Conservation (phyloP, 2,113 vertebrate genomes). For the Eptesicus fuscus region DNA sequence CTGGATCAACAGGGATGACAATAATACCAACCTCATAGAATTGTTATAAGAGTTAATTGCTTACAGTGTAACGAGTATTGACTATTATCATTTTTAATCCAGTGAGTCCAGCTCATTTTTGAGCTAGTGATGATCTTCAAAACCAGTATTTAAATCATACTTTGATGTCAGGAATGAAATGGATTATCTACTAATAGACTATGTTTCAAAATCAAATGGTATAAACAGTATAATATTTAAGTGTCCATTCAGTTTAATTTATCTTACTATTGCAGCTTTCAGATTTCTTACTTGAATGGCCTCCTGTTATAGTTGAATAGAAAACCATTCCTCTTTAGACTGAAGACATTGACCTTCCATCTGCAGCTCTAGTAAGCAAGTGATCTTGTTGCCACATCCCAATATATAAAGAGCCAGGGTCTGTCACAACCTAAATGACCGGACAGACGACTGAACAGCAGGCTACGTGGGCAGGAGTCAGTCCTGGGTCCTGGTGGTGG, state of each 20-base stretch:
- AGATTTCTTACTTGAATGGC: slow-evolving; percentile 15
- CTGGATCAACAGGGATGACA: not conserved
- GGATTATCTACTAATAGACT: not conserved
- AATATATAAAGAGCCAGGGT: not conserved
- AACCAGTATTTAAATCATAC: not conserved
- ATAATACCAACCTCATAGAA: not conserved
- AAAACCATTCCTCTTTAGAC: not conserved
- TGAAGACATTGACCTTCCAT: not conserved
- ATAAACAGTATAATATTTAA: not conserved
- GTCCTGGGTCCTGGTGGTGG: too few relatives aligned
- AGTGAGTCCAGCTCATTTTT: not conserved
- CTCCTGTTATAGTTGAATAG: not conserved
- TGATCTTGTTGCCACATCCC: not conserved
- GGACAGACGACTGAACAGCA: too few relatives aligned
- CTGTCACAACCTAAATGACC: too few relatives aligned
- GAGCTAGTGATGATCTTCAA: slow-evolving; percentile 17
- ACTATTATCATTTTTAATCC: not conserved
- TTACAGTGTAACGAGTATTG: not conserved
- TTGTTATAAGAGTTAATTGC: not conserved
- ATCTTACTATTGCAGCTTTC: not conserved
- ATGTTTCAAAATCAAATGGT: not conserved
- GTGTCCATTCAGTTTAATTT: not conserved
- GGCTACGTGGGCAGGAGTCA: too few relatives aligned
- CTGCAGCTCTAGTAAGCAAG: not conserved
- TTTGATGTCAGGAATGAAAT: not conserved